Evolutionary conservation across 92 coral and sea anemone genomes (phyloP).

Genomic region (Epizoanthus ramosus): DNA sequence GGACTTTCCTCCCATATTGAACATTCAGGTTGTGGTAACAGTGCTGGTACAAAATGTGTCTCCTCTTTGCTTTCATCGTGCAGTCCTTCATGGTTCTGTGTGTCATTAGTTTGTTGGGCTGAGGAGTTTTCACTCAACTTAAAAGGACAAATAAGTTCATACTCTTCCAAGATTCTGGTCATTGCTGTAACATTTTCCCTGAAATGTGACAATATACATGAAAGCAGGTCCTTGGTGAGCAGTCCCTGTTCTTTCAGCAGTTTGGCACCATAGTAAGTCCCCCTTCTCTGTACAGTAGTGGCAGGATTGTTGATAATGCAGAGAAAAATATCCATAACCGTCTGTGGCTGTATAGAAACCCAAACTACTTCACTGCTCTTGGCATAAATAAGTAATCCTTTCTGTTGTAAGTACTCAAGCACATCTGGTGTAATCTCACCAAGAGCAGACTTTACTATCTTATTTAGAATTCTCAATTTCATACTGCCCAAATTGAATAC

Average conservation of each 20-base stretch:
- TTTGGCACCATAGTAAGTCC: not conserved
- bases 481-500: not conserved
- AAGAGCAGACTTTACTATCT: not conserved
- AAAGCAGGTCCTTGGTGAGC: slow-evolving; percentile 1
- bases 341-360: not conserved
- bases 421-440: not conserved
- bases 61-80: slow-evolving; percentile 9
- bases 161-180: not conserved
- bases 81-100: not conserved
- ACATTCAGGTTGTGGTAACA: not conserved
- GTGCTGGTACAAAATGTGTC: slow-evolving; percentile 11
- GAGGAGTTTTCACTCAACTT: not conserved
- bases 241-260: not conserved
- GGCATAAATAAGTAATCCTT: not conserved
- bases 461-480: not conserved
- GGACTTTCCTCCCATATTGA: not conserved
- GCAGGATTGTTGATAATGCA: not conserved
- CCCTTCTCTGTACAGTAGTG: not conserved
- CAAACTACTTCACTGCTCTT: not conserved
- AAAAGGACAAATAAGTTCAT: not conserved
- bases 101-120: not conserved
- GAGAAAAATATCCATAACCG: not conserved
- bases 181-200: not conserved
- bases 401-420: not conserved
- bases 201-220: not conserved